These are phyloP conservation scores for Dyspetes luteomarginatus DNA, from an alignment of 2,888 invertebrate genomes.

Conservation along the genomic window DNA sequence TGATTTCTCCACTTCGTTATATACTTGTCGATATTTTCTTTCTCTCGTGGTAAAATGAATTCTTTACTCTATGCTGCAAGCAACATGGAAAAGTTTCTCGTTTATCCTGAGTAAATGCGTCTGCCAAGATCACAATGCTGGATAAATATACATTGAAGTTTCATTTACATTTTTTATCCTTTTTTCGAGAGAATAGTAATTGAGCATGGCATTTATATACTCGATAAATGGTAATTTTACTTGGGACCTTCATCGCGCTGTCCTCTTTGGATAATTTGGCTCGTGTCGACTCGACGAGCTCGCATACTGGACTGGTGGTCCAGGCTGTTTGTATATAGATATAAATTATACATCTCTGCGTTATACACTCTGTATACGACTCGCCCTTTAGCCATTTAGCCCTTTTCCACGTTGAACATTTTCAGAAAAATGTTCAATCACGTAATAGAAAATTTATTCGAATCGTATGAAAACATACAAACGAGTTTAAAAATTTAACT, in stretches of 20 bases:
- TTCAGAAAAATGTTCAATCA: not conserved
- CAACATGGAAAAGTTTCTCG: constrained; percentile 42
- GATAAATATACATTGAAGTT: constrained; percentile 52
- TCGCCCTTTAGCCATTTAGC: not conserved
- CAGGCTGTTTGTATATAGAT: not conserved
- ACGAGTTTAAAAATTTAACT: too few relatives aligned
- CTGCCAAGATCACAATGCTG: constrained; percentile 8
- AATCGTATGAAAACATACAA: not conserved
- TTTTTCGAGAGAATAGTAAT: constrained; percentile 58
- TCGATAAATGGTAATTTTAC: constrained; percentile 65
- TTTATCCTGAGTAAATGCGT: constrained; percentile 35
- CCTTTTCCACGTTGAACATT: not conserved
- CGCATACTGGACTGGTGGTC: constrained; percentile 30
- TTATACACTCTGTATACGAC: not conserved
- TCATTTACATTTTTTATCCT: constrained; percentile 24
- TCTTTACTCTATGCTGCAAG: constrained; percentile 18
- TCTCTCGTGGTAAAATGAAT: not conserved
- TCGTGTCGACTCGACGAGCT: constrained; percentile 8
- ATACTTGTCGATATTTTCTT: constrained; percentile 5
- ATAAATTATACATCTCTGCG: too few relatives aligned
- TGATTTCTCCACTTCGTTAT: constrained; percentile 9
- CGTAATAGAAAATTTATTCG: not conserved
- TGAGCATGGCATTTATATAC: constrained; percentile 53
- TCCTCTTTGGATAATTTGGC: constrained; percentile 61
- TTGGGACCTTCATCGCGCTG: constrained; percentile 39